Percentiles rank a stretch among this genome's conserved stretches.
These are phyloP conservation scores for Macrosteles quadrilineatus DNA, from an alignment of 1,140 invertebrate genomes.

Conservation along the genomic window DNA sequence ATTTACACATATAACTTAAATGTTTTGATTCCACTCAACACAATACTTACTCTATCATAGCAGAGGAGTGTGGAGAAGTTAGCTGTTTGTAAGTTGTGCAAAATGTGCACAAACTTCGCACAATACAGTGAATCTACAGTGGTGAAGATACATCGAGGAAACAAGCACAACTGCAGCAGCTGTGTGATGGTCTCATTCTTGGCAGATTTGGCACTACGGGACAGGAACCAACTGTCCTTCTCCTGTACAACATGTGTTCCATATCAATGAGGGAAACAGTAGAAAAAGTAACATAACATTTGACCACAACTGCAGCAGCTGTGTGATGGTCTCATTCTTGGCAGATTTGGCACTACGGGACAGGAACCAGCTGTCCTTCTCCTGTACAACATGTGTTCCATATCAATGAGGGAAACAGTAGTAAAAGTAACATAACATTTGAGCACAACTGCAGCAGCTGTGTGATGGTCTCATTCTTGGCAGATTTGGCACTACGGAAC, in stretches of 20 bases:
- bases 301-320: slow-evolving; percentile 96
- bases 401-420: no score
- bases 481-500: slow-evolving; percentile 77
- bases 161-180: slow-evolving; percentile 94
- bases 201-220: slow-evolving; percentile 79
- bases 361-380: slow-evolving; percentile 93
- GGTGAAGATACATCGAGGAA: slow-evolving; percentile 94
- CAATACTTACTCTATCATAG: slow-evolving; percentile 84
- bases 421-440: no score
- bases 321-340: slow-evolving; percentile 95
- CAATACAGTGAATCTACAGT: slow-evolving; percentile 95
- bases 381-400: slow-evolving; percentile 54
- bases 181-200: slow-evolving; percentile 97
- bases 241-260: slow-evolving; percentile 59
- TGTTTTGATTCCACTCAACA: no score
- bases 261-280: no score
- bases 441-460: slow-evolving; percentile 96
- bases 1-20: no score
- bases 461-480: slow-evolving; percentile 95
- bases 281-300: no score
- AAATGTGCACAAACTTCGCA: slow-evolving; percentile 94
- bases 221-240: slow-evolving; percentile 91
- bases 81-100: slow-evolving; percentile 93
- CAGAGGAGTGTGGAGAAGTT: slow-evolving; percentile 98
- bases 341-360: slow-evolving; percentile 81